phyloP scores from a whole-genome alignment of 1,140 invertebrate species.

The Atta cephalotes region DNA sequence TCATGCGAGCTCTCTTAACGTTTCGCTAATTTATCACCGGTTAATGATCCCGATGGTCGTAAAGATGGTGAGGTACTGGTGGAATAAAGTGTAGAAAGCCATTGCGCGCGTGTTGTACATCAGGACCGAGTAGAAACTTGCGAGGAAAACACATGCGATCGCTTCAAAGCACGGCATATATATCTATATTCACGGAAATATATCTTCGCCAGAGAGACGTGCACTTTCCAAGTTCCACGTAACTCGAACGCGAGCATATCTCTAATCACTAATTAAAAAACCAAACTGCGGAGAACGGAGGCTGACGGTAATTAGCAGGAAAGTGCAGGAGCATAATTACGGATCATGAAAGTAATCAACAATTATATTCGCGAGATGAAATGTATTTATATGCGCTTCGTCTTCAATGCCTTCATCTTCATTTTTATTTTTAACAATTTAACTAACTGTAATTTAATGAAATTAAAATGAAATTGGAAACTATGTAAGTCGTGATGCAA shows the following conservation, averaged over 20 bases:
- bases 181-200: constrained; percentile 41
- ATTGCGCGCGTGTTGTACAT: constrained; percentile 27
- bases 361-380: constrained; percentile 60
- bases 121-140: constrained; percentile 29
- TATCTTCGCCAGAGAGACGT: constrained; percentile 11
- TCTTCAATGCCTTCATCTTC: neutral
- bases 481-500: neutral
- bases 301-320: constrained; percentile 75
- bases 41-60: constrained; percentile 59
- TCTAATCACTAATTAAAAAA: constrained; percentile 58
- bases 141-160: constrained; percentile 26
- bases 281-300: constrained; percentile 29
- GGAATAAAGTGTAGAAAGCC: constrained; percentile 62
- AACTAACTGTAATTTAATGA: neutral
- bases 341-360: constrained; percentile 73
- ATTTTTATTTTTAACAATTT: neutral
- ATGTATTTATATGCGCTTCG: neutral
- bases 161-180: neutral
- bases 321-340: constrained; percentile 72
- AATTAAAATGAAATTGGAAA: constrained; percentile 5
- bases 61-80: constrained; percentile 36
- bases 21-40: constrained; percentile 56
- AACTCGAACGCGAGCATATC: constrained; percentile 49
- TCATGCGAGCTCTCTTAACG: constrained; percentile 25
- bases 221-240: constrained; percentile 48